Conservation (phyloP, 2,797 vertebrate genomes). For the Sebastes alutus region DNA sequence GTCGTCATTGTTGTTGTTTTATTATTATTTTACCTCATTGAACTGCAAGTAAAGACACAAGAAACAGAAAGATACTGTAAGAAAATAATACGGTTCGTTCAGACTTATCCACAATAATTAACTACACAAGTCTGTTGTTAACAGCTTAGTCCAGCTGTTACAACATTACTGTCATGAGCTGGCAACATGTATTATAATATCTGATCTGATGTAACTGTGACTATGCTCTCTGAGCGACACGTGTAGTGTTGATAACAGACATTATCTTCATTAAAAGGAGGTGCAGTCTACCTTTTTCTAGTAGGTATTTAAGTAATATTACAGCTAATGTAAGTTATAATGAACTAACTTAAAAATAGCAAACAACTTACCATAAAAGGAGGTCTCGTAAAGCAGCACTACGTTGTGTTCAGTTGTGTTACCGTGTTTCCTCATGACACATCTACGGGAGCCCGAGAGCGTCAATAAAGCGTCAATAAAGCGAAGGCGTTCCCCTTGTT, state of each 20-base stretch:
- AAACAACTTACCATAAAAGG: slow-evolving; percentile 40
- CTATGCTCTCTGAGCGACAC: slow-evolving; percentile 29
- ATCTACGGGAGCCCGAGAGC: slow-evolving; percentile 56
- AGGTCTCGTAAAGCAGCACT: neutral
- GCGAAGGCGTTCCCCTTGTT: neutral
- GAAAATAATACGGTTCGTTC: neutral
- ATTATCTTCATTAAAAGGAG: neutral
- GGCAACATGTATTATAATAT: neutral
- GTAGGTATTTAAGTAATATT: neutral
- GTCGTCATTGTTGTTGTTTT: slow-evolving; percentile 38
- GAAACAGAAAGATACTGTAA: neutral
- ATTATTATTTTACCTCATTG: neutral
- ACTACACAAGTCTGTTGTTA: neutral
- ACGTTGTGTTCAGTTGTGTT: neutral
- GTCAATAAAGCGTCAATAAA: neutral
- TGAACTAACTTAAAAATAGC: slow-evolving; percentile 1
- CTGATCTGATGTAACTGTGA: slow-evolving; percentile 18
- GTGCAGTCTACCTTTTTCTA: too few species aligned
- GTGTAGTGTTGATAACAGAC: neutral
- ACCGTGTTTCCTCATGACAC: neutral
- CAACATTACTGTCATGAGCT: neutral
- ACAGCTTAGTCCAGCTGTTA: neutral
- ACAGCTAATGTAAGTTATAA: neutral
- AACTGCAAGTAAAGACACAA: neutral
- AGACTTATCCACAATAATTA: neutral